Evolutionary conservation across 1,140 invertebrate genomes (phyloP), one percentile per base, ranked within the genome.

Genomic region (Steinernema feltiae): DNA sequence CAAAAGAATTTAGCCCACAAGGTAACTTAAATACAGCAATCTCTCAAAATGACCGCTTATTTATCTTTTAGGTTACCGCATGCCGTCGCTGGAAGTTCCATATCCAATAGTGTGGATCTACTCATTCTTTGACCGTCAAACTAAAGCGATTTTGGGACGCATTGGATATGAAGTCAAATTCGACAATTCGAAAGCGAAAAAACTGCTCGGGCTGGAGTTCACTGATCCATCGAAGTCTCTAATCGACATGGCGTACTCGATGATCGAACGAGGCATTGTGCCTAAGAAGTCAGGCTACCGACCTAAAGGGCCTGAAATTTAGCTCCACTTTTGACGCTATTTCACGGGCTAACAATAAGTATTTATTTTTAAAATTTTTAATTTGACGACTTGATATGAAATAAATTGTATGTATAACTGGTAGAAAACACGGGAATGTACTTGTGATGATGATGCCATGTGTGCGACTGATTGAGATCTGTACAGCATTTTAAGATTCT

Each of bases 141-240:
- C 88, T 12, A 87, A 87, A 72, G 80, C 85, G 72, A 81, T 89
- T 18, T 80, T 89, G 70, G 87, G 87, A 7, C 84, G 88, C 32
- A 78, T 89, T 27, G 88, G 88, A 70, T 86, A 88, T 72, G 83
- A 87, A 32, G 79, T 87, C 71, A 87, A 86, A 72, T 88, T 88
- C 79, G 88, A 89, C 75, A 90, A 89, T 75, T 82, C 86, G n/a
- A 87, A 88, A 82, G 87, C 88, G 84, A 87, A 86, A 78, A 83
- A 87, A 46, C 78, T 87, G 12, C 81, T 89, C n/a, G 86, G 83
- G 15, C 84, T 89, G 18, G 82, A 84, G 41, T 87, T 87, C 48
- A 78, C 78, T 30, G 83, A 87, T 53, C 72, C 82, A 3, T 85
- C 87, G 76, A 85, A 87, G 12, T 87, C 87, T 0, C 69, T 88